These are phyloP conservation scores for Drosophila tsacasi DNA, from an alignment of 1,140 invertebrate genomes.

Conservation along the genomic window DNA sequence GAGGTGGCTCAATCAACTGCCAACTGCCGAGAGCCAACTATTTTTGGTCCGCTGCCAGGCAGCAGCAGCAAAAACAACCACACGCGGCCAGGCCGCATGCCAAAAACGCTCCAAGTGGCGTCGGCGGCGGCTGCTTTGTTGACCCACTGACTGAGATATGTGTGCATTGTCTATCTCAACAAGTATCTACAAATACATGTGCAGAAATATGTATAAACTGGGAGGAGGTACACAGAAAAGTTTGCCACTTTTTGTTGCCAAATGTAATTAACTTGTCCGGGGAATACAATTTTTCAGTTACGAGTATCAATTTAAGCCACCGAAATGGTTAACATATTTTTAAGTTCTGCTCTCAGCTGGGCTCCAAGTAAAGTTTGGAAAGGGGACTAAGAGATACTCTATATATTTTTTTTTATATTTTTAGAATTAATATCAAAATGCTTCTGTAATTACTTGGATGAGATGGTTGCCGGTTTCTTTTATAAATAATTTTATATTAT, in stretches of 20 bases:
- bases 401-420: neutral
- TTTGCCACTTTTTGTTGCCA: slow-evolving; percentile 48
- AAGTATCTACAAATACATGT: slow-evolving; percentile 25
- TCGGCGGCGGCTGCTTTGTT: slow-evolving; percentile 60
- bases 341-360: slow-evolving; percentile 9
- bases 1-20: slow-evolving; percentile 71
- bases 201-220: neutral
- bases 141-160: slow-evolving; percentile 81
- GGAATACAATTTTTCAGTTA: slow-evolving; percentile 27
- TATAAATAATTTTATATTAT: neutral
- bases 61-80: slow-evolving; percentile 39
- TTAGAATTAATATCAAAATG: neutral
- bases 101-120: slow-evolving; percentile 74
- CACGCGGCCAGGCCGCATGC: slow-evolving; percentile 60
- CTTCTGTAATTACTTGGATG: neutral
- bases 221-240: slow-evolving; percentile 32
- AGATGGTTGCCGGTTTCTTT: no score
- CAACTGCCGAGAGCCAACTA: slow-evolving; percentile 49
- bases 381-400: neutral
- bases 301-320: slow-evolving; percentile 24
- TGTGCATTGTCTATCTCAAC: slow-evolving; percentile 38
- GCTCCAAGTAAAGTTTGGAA: neutral
- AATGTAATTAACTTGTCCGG: slow-evolving; percentile 43
- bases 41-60: slow-evolving; percentile 74
- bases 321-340: slow-evolving; percentile 22